Evolutionary conservation across 1,140 invertebrate species (phyloP).

Genomic region (Diplogasteroides magnus): DNA sequence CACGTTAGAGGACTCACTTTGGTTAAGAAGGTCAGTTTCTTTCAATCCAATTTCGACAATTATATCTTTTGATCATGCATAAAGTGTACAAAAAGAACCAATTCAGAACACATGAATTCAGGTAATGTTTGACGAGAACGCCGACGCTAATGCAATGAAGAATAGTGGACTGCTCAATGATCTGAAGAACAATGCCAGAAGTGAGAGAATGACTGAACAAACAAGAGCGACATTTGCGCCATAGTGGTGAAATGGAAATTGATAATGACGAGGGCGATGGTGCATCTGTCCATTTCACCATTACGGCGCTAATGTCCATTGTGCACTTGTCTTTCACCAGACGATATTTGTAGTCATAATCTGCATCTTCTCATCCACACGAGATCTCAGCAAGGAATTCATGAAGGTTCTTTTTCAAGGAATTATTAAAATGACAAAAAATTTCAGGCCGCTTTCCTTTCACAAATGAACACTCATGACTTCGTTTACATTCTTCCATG

Average conservation of each 20-base stretch:
- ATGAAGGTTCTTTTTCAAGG: no score
- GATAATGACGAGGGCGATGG: no score
- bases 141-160: conserved; percentile 40
- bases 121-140: conserved; percentile 44
- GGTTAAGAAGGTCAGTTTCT: conserved; percentile 10
- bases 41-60: no score
- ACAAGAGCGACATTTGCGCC: no score
- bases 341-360: conserved; percentile 36
- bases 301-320: no score
- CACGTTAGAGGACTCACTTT: conserved; percentile 29
- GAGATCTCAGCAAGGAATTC: conserved; percentile 43
- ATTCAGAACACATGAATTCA: conserved; percentile 4
- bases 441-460: conserved; percentile 23
- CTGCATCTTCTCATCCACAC: conserved; percentile 43
- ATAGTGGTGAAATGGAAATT: no score
- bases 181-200: conserved; percentile 41
- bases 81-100: conserved; percentile 3
- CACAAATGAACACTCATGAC: conserved; percentile 40
- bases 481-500: conserved; percentile 48
- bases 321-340: not conserved
- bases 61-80: no score
- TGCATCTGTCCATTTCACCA: no score
- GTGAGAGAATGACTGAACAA: conserved; percentile 15
- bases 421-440: no score
- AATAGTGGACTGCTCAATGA: conserved; percentile 44